Evolutionary conservation across 2,797 vertebrate genomes (phyloP), one percentile per base, ranked within the genome.

Genomic region (Nasua narica): DNA sequence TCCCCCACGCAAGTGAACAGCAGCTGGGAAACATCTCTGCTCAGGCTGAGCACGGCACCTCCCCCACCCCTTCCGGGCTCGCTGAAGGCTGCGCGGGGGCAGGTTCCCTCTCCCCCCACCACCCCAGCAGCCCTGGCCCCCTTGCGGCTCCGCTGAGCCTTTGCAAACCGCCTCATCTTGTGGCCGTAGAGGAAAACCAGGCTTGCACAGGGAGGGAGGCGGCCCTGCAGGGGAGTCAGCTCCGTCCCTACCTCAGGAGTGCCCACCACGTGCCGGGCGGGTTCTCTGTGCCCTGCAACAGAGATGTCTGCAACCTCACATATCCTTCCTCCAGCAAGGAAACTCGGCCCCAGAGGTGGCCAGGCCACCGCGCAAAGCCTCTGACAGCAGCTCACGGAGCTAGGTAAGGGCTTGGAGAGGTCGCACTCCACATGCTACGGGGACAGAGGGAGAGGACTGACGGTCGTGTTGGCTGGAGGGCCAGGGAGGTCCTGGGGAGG

Each of bases 11-110:
- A 69, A 85, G 90, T 29, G 56, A 76, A 23, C 48, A 88, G 29
- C 92, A 96, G 78, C 97, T 81, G 94, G 77, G 65, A 93, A 83
- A 58, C 69, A 78, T 90, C 94, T n/a, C 65, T 43, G 91, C 27
- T 13, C 32, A 15, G 40, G 18, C 56, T 5, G 1, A 72, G 48
- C 1, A 10, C 48, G 0, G 46, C 2, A 0, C n/a, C 56, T 37
- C 8, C 90, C 50, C 43, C 27, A 46, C 4, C 40, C 65, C 69
- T 69, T 76, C 43, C 35, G 2, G 2, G 1, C 25, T 54, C 43
- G 7, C 7, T 29, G n/a, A 27, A 4, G 3, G 27, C 54, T 58
- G 6, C 16, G 48, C 52, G 15, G 54, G 77, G 70, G 32, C 12
- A 1, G 25, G 29, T 9, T 14, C 32, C 21, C 1, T 7, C 52